phyloP scores from a whole-genome alignment of 2,888 invertebrate genomes.

The Dryococelus australis region DNA sequence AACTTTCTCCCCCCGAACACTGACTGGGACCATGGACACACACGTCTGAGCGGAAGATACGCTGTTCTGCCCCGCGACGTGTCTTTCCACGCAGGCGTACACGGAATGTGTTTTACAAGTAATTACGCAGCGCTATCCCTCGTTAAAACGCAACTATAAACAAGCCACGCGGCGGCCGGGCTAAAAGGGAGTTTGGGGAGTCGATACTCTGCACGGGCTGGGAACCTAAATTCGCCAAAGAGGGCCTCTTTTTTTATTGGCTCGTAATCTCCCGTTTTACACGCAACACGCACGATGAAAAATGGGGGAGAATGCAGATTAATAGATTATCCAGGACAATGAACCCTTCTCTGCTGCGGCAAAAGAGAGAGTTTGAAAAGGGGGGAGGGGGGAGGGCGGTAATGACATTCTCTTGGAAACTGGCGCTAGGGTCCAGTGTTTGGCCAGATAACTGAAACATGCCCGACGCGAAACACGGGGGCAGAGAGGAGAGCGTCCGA shows the following conservation, averaged over 20 bases:
- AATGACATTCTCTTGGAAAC: background rate
- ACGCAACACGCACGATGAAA: constrained; percentile 9
- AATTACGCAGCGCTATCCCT: background rate
- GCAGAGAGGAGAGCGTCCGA: no score
- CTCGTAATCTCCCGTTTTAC: background rate
- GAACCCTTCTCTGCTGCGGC: background rate
- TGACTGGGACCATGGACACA: no score
- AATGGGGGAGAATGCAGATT: constrained; percentile 16
- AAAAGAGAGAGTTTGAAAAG: background rate
- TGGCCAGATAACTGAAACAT: background rate
- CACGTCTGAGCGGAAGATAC: no score
- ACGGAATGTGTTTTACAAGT: background rate
- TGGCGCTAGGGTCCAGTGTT: background rate
- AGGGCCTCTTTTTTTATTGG: background rate
- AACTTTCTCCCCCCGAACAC: no score
- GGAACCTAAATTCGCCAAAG: background rate
- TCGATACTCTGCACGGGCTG: background rate
- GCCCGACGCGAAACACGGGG: background rate
- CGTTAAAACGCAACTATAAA: background rate
- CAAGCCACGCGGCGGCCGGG: background rate
- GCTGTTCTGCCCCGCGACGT: background rate
- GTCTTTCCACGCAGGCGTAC: background rate
- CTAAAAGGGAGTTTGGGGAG: background rate
- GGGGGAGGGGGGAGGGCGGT: background rate
- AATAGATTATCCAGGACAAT: constrained; percentile 8